Conservation (phyloP, 2,888 invertebrate genomes). For the Congeria kusceri region DNA sequence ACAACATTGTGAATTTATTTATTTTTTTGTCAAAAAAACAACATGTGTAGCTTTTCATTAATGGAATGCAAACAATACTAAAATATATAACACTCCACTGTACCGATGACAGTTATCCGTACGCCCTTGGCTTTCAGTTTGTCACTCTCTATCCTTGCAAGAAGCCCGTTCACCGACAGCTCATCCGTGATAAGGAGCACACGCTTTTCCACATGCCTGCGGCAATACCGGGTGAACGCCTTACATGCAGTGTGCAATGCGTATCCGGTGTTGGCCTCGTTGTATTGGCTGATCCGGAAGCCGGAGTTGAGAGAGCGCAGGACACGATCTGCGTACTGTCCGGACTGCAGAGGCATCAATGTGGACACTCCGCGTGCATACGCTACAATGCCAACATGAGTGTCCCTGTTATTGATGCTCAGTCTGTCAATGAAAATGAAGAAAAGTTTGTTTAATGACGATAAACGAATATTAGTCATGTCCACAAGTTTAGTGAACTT, state of each 20-base stretch:
- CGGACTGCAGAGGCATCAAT: conserved; percentile 1
- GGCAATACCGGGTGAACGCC: conserved; percentile 7
- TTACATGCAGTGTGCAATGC: conserved; percentile 16
- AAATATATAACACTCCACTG: not conserved
- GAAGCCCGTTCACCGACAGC: not conserved
- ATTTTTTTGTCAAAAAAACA: too few species aligned
- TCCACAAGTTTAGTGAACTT: too few species aligned
- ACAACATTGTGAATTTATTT: too few species aligned
- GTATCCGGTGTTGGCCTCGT: not conserved
- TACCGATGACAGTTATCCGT: conserved; percentile 23
- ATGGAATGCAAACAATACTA: too few species aligned
- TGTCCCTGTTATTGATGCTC: not conserved
- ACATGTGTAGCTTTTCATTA: too few species aligned
- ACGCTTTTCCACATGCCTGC: not conserved
- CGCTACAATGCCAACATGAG: conserved; percentile 13
- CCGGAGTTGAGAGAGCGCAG: not conserved
- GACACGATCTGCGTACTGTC: not conserved
- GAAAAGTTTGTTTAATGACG: too few species aligned
- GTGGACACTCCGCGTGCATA: conserved; percentile 9
- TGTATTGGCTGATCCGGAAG: not conserved
- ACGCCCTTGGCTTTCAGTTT: conserved; percentile 8
- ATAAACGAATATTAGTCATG: too few species aligned
- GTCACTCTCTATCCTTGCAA: not conserved
- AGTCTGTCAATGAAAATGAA: not conserved
- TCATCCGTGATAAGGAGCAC: conserved; percentile 22